Evolutionary conservation across 2,797 vertebrate genomes (phyloP), one percentile per base, ranked within the genome.

Genomic region (Ptychadena robeensis): DNA sequence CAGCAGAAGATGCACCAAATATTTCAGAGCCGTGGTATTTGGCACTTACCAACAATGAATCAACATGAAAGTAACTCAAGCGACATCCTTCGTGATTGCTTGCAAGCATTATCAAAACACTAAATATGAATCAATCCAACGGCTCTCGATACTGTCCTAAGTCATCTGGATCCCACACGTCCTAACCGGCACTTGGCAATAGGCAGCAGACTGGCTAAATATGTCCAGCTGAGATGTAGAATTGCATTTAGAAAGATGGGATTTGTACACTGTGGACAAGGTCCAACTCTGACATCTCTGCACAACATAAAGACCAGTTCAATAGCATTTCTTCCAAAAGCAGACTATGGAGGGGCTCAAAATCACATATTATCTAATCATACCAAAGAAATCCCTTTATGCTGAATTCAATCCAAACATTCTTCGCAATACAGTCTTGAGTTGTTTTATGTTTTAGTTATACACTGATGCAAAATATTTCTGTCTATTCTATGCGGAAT

Each of bases 1-100:
- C 44, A 22, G 4, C 2, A 53, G 15, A 22, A n/a, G 18, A 53
- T 15, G 8, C 15, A 53, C 44, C 44, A 53, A 53, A n/a, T 15
- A 53, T 53, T 53, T 53, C n/a, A n/a, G n/a, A 53, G 44, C 44
- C 38, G 10, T 69, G 35, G 22, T 38, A 12, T 38, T 40, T 38
- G 35, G 67, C n/a, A 69, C 10, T 69, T 27, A 37, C n/a, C 67
- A 69, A 38, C 35, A 69, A 69, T 53, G 44, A 53, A 38, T 34
- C 35, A 67, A n/a, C 65, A 67, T 67, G 65, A 67, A 73, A 59
- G 18, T 11, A n/a, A 12, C 31, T 61, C 27, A 66, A 32, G 38
- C n/a, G 8, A 77, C 38, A 68, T 34, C 64, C n/a, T n/a, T 48
- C 18, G 8, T 34, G 64, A 78, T 7, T 34, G 40, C 3, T 30